phyloP scores from a whole-genome alignment of 35 echinoderm and acorn worm species.

The Strongylocentrotus purpuratus region DNA sequence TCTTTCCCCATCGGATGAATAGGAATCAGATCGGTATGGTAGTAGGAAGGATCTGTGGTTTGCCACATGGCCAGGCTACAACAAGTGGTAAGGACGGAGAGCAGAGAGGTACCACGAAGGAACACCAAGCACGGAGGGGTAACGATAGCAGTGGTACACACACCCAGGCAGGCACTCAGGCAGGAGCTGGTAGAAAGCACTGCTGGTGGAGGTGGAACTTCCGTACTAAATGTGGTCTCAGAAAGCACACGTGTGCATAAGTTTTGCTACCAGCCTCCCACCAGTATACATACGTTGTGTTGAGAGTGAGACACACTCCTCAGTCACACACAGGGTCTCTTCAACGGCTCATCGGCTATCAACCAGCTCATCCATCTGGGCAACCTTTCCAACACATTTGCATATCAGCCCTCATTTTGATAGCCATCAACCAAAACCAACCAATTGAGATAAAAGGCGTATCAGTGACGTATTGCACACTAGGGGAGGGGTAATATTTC shows the following conservation, averaged over 20 bases:
- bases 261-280: neutral
- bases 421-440: conserved; percentile 39
- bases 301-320: conserved; percentile 5
- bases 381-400: conserved; percentile 37
- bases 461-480: neutral
- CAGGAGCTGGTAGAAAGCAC: conserved; percentile 5
- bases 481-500: neutral
- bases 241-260: conserved; percentile 22
- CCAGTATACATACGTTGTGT: neutral
- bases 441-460: conserved; percentile 1
- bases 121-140: neutral
- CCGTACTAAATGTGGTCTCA: neutral
- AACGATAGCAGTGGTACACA: neutral
- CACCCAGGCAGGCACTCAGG: neutral
- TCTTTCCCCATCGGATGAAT: conserved; percentile 35
- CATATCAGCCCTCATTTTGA: conserved; percentile 46
- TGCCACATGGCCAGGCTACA: conserved; percentile 52
- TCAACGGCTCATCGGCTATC: conserved; percentile 23
- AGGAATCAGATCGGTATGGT: conserved; percentile 40
- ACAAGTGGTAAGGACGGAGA: conserved; percentile 22
- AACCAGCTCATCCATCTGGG: neutral
- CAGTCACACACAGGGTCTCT: conserved; percentile 27
- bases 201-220: neutral
- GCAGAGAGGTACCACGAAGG: neutral
- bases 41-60: conserved; percentile 28